Percentiles rank a stretch among this genome's conserved stretches.
phyloP scores from a whole-genome alignment of 1,140 invertebrate species.

The Plectrocnemia conspersa region DNA sequence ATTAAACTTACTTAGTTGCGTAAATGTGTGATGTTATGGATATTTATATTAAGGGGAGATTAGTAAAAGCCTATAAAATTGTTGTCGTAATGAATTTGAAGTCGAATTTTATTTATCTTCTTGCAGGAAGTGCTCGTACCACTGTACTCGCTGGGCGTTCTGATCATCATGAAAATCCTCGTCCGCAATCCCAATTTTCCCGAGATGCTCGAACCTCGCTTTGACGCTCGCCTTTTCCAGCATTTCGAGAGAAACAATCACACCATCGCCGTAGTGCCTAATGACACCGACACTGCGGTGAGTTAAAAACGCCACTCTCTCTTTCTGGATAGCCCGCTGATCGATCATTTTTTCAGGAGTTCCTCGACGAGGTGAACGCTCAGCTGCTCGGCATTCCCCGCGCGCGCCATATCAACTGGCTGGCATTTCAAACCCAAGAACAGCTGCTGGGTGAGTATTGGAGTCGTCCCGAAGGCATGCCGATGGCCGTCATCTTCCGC shows the following conservation, averaged over 20 bases:
- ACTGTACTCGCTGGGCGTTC: constrained; percentile 64
- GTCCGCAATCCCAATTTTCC: constrained; percentile 72
- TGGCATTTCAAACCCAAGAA: constrained; percentile 60
- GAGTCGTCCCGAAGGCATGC: constrained; percentile 59
- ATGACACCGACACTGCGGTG: constrained; percentile 61
- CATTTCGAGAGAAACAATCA: constrained; percentile 58
- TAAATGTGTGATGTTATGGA: too few species aligned
- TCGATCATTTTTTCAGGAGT: constrained; percentile 51
- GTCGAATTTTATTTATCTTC: constrained; percentile 17
- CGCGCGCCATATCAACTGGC: constrained; percentile 59
- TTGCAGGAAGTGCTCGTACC: constrained; percentile 69
- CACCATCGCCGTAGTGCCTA: constrained; percentile 63
- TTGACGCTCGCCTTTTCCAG: constrained; percentile 56
- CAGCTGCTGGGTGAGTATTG: constrained; percentile 67
- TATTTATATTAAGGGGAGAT: too few species aligned
- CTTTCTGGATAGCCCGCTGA: too few species aligned
- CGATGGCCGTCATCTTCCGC: constrained; percentile 64
- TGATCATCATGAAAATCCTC: constrained; percentile 66
- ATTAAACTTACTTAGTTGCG: too few species aligned
- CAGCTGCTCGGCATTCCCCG: constrained; percentile 48
- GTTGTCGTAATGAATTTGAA: not conserved
- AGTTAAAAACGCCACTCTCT: too few species aligned
- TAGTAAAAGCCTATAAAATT: not conserved
- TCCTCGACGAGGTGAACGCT: constrained; percentile 59
- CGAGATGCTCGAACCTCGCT: constrained; percentile 56